These are phyloP conservation scores for Lutraria rhynchaena DNA, from an alignment of 1,140 invertebrate species.

Conservation along the genomic window DNA sequence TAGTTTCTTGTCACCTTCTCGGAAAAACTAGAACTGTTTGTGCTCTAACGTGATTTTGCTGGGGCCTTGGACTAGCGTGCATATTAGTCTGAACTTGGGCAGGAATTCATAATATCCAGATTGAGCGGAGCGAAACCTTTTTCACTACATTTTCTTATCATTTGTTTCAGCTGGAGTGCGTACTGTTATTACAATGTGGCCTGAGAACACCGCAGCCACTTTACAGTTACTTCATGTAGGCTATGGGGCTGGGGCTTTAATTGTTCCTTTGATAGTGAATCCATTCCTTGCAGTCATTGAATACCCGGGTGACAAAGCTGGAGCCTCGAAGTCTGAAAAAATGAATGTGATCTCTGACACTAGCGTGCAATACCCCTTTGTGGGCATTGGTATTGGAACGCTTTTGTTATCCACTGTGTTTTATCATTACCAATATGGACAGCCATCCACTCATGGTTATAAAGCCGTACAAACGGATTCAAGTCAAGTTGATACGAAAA, in stretches of 20 bases:
- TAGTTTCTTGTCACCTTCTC: too few species aligned
- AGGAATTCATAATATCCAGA: too few species aligned
- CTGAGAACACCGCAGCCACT: slow-evolving; percentile 19
- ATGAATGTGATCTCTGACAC: slow-evolving; percentile 15
- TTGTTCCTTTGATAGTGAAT: slow-evolving; percentile 21
- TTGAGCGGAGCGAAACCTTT: too few species aligned
- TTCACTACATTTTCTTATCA: too few species aligned
- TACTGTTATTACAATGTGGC: slow-evolving; percentile 21
- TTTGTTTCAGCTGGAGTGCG: slow-evolving; percentile 28
- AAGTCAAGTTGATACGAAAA: background rate
- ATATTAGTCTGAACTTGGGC: too few species aligned
- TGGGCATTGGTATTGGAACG: slow-evolving; percentile 1
- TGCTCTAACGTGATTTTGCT: too few species aligned
- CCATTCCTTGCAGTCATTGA: slow-evolving; percentile 24
- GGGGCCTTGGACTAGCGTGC: too few species aligned
- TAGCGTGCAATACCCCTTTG: slow-evolving; percentile 10
- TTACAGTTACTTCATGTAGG: slow-evolving; percentile 35
- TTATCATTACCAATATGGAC: background rate
- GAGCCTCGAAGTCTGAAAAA: background rate
- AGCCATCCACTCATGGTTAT: background rate
- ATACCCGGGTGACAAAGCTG: background rate
- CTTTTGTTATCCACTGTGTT: background rate
- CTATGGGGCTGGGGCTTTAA: slow-evolving; percentile 15
- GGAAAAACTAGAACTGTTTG: too few species aligned
- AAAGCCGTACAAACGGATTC: background rate